phyloP scores from a whole-genome alignment of 2,888 invertebrate genomes.

The Drosophila kambysellisi region DNA sequence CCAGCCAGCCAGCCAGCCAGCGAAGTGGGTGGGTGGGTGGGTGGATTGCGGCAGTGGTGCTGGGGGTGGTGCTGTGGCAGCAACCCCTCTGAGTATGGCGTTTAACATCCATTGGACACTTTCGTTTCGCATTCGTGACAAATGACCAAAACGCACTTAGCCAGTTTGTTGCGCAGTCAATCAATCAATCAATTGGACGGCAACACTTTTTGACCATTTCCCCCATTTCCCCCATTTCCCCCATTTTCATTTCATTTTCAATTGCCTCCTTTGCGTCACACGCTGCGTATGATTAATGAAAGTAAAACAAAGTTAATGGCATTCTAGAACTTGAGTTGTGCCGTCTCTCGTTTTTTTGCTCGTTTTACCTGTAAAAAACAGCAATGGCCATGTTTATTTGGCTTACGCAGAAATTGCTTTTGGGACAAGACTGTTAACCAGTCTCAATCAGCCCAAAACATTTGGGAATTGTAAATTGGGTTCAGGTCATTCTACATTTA shows the following conservation, averaged over 20 bases:
- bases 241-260: slow-evolving; percentile 3
- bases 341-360: neutral
- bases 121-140: slow-evolving; percentile 37
- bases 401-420: neutral
- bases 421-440: neutral
- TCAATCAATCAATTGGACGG: slow-evolving; percentile 34
- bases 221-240: slow-evolving; percentile 6
- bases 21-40: neutral
- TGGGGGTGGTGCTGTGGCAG: slow-evolving; percentile 1
- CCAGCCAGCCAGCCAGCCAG: neutral
- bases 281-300: slow-evolving; percentile 53
- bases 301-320: slow-evolving; percentile 3
- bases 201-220: slow-evolving; percentile 21
- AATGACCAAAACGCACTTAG: slow-evolving; percentile 48
- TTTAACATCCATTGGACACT: slow-evolving; percentile 23
- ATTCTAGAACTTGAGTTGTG: neutral
- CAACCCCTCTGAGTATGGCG: slow-evolving; percentile 29
- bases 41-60: neutral
- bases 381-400: neutral
- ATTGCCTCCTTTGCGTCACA: slow-evolving; percentile 26
- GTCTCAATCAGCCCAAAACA: neutral
- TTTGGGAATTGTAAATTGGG: neutral
- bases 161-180: slow-evolving; percentile 28
- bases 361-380: neutral
- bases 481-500: neutral